A percentile compares a stretch with the other conserved stretches of the same genome.
phyloP scores from a whole-genome alignment of 2,113 vertebrate genomes.

The Pao palembangensis region DNA sequence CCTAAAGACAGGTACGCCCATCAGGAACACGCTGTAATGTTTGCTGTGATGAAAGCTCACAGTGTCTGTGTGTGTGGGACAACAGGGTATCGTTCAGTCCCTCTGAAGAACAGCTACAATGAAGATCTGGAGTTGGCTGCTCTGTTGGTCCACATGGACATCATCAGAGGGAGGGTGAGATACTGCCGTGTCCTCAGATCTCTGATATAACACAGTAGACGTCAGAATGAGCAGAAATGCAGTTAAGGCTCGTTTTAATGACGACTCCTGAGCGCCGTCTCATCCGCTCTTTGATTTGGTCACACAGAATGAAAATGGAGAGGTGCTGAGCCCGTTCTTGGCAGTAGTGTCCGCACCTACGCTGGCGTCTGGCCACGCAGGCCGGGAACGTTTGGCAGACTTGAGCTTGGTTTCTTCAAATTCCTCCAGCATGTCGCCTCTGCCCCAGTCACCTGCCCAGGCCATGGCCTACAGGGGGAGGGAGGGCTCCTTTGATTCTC shows the following conservation, averaged over 20 bases:
- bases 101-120: conserved; percentile 96
- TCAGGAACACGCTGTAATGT: neutral
- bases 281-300: neutral
- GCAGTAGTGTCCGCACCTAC: conserved; percentile 44
- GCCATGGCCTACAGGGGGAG: conserved; percentile 74
- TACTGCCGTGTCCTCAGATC: neutral
- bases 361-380: conserved; percentile 58
- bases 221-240: too few species aligned
- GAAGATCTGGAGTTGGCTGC: conserved; percentile 95
- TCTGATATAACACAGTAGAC: too few species aligned
- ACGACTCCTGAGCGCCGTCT: neutral
- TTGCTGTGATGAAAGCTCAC: neutral
- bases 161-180: conserved; percentile 83
- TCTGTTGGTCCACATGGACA: conserved; percentile 86
- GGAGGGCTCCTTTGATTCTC: conserved; percentile 86
- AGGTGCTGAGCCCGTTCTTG: conserved; percentile 77
- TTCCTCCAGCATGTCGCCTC: conserved; percentile 64
- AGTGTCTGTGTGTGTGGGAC: conserved; percentile 8
- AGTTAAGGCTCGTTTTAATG: too few species aligned
- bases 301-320: conserved; percentile 84
- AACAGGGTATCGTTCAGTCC: conserved; percentile 90
- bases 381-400: conserved; percentile 82
- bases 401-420: conserved; percentile 58
- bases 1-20: conserved; percentile 85
- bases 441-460: conserved; percentile 76